phyloP scores from a whole-genome alignment of 2,888 invertebrate genomes.

The Euproctis similis region DNA sequence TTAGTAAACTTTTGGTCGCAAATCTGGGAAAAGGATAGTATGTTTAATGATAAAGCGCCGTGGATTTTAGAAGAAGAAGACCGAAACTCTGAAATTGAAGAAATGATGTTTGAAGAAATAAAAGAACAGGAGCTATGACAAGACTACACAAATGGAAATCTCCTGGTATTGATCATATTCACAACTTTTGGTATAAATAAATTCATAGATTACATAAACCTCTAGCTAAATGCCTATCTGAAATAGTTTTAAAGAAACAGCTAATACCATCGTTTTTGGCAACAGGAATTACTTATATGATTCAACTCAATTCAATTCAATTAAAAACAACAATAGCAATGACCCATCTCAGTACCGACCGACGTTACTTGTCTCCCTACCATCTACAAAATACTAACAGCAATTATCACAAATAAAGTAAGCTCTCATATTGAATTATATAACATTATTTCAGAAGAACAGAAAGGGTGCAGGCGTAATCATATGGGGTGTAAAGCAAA shows the following conservation, averaged over 20 bases:
- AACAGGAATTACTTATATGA: neutral
- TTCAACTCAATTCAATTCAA: too few species aligned
- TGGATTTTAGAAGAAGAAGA: conserved; percentile 2
- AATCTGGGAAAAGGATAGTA: too few species aligned
- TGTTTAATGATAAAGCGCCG: too few species aligned
- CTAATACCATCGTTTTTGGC: neutral
- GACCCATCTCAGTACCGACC: neutral
- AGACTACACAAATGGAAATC: too few species aligned
- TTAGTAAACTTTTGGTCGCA: conserved; percentile 2
- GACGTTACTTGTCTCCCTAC: conserved; percentile 1
- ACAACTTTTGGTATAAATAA: conserved; percentile 4
- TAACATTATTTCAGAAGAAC: neutral
- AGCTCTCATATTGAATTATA: neutral
- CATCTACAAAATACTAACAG: neutral
- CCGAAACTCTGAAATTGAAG: neutral
- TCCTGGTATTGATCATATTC: conserved; percentile 1
- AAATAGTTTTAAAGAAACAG: neutral
- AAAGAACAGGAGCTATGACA: too few species aligned
- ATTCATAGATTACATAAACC: neutral
- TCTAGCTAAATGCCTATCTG: neutral
- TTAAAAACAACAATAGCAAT: too few species aligned
- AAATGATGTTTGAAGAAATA: conserved; percentile 5
- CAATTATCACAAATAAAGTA: neutral
- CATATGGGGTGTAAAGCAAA: conserved; percentile 3
- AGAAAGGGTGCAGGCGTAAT: neutral